These are phyloP conservation scores for Atopsyche davidsoni DNA, from an alignment of 1,140 invertebrate species.

Conservation along the genomic window DNA sequence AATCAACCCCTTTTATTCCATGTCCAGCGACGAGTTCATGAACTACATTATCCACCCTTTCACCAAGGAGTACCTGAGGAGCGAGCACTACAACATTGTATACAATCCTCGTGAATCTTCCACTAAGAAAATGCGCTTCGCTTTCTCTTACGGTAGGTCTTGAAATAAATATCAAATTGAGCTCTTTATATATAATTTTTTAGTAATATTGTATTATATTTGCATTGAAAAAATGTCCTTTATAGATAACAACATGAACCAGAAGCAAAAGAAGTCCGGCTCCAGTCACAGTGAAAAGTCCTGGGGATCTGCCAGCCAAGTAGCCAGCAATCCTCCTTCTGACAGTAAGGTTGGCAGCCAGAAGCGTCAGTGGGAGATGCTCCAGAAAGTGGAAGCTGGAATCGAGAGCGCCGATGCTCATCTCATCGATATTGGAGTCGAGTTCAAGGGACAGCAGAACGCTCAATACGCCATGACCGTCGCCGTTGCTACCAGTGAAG, in stretches of 20 bases:
- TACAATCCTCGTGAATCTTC: constrained; percentile 12
- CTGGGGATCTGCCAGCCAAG: constrained; percentile 10
- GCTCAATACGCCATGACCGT: constrained; percentile 43
- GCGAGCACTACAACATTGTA: constrained; percentile 1
- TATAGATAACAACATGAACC: background rate
- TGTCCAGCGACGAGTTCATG: constrained; percentile 17
- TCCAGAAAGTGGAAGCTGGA: constrained; percentile 44
- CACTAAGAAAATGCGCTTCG: constrained; percentile 10
- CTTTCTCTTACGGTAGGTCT: constrained; percentile 14
- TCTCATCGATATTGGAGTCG: constrained; percentile 46
- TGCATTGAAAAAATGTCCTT: background rate
- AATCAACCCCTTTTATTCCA: constrained; percentile 26
- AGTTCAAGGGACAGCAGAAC: constrained; percentile 45
- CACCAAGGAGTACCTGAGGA: background rate
- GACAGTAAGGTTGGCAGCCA: constrained; percentile 36
- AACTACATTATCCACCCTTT: constrained; percentile 4
- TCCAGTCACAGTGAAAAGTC: constrained; percentile 25
- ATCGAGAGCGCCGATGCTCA: constrained; percentile 43
- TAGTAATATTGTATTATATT: background rate
- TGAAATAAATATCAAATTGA: too few species aligned
- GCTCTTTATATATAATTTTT: too few species aligned
- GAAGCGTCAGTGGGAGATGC: constrained; percentile 45
- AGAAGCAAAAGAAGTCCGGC: background rate
- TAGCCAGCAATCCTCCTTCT: constrained; percentile 16
- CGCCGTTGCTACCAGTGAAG: constrained; percentile 47